Conservation (phyloP, 2,113 vertebrate species). For the Toxotes jaculatrix region DNA sequence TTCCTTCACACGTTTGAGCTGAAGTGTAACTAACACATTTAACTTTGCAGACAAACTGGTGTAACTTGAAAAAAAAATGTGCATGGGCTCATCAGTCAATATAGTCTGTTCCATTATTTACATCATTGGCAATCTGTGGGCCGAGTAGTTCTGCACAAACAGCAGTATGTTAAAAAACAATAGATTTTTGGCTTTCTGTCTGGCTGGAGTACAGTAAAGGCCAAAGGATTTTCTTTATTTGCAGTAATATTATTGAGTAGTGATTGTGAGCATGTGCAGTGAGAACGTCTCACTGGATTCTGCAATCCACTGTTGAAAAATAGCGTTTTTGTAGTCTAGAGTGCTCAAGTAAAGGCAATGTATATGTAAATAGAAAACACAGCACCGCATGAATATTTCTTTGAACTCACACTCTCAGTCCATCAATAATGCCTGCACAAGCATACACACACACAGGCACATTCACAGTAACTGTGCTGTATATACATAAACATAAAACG, state of each 20-base stretch:
- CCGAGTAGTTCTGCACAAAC: slow-evolving; percentile 19
- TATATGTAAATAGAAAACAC: slow-evolving; percentile 64
- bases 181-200: slow-evolving; percentile 34
- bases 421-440: slow-evolving; percentile 20
- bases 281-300: slow-evolving; percentile 28
- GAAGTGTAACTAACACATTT: slow-evolving; percentile 14
- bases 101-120: slow-evolving; percentile 62
- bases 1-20: slow-evolving; percentile 46
- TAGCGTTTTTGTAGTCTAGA: slow-evolving; percentile 27
- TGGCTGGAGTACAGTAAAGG: slow-evolving; percentile 8
- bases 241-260: slow-evolving; percentile 49
- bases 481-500: slow-evolving; percentile 36
- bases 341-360: slow-evolving; percentile 50
- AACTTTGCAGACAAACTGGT: slow-evolving; percentile 1
- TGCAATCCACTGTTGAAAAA: slow-evolving; percentile 39
- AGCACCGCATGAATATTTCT: slow-evolving; percentile 45
- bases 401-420: slow-evolving; percentile 20
- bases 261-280: slow-evolving; percentile 20
- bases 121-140: slow-evolving; percentile 31
- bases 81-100: slow-evolving; percentile 30
- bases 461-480: slow-evolving; percentile 12
- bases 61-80: slow-evolving; percentile 23
- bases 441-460: not conserved
- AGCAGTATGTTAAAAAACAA: slow-evolving; percentile 40
- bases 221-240: slow-evolving; percentile 53